phyloP scores from a whole-genome alignment of 2,797 vertebrate species.

The Eulemur coronatus region DNA sequence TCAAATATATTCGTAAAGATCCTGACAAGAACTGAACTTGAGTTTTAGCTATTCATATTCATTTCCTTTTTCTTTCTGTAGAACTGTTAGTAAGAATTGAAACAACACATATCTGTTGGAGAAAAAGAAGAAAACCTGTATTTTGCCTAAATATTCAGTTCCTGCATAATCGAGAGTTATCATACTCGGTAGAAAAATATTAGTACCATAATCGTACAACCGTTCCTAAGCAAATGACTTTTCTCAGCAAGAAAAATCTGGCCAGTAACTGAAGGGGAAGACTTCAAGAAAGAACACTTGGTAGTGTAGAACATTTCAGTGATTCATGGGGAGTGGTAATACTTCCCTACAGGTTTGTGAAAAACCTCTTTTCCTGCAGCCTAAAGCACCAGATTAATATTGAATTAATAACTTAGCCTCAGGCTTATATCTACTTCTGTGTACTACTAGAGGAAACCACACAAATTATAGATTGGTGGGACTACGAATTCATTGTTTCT shows the following conservation, averaged over 20 bases:
- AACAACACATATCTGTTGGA: not conserved
- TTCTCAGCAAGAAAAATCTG: not conserved
- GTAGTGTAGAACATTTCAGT: not conserved
- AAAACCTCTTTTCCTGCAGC: not conserved
- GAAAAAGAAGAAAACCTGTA: not conserved
- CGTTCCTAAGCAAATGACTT: not conserved
- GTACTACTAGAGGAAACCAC: not conserved
- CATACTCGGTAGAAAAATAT: not conserved
- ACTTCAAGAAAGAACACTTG: not conserved
- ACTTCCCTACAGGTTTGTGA: not conserved
- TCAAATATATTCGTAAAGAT: not conserved
- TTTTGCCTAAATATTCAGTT: slow-evolving; percentile 6
- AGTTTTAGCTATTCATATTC: not conserved
- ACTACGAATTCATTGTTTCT: not conserved
- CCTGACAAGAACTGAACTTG: not conserved
- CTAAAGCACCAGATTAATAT: not conserved
- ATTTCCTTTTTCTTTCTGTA: not conserved
- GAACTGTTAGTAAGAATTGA: not conserved
- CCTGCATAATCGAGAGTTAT: not conserved
- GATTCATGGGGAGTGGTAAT: not conserved
- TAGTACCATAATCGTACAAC: not conserved
- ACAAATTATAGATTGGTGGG: not conserved
- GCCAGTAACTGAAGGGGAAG: not conserved
- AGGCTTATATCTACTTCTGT: not conserved
- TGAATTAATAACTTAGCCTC: not conserved